A percentile compares a stretch with the other conserved stretches of the same genome.
phyloP scores from a whole-genome alignment of 2,113 vertebrate species.

The Abramis brama region DNA sequence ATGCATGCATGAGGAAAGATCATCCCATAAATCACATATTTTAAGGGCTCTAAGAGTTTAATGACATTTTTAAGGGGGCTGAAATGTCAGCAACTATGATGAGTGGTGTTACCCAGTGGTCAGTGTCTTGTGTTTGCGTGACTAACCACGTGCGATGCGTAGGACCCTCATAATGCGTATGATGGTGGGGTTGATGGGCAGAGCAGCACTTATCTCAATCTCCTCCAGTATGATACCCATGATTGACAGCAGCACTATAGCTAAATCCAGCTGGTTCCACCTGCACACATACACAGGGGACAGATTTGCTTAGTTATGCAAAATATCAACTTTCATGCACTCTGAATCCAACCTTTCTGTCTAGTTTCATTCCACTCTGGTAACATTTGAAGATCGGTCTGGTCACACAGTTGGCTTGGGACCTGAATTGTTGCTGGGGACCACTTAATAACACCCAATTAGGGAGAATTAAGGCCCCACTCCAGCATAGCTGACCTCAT shows the following conservation, averaged over 20 bases:
- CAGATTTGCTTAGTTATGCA: background rate
- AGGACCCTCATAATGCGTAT: constrained; percentile 97
- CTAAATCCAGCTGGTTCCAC: constrained; percentile 97
- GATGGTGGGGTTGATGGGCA: constrained; percentile 98
- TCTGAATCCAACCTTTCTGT: background rate
- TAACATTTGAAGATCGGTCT: background rate
- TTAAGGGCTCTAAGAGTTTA: background rate
- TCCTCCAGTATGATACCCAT: constrained; percentile 97
- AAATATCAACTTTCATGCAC: background rate
- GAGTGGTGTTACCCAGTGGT: background rate
- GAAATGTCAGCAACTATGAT: background rate
- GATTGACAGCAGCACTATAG: constrained; percentile 93
- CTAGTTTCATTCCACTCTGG: background rate
- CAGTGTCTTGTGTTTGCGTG: background rate
- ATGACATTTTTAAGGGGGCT: background rate
- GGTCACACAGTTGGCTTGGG: constrained; percentile 20
- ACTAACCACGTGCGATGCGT: constrained; percentile 91
- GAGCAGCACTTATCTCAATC: constrained; percentile 94
- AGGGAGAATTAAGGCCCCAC: constrained; percentile 30
- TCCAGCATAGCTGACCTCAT: constrained; percentile 28
- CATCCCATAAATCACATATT: background rate
- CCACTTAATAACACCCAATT: constrained; percentile 34
- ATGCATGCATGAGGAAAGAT: background rate
- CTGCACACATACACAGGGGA: constrained; percentile 67
- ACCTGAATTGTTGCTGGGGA: constrained; percentile 8